These are phyloP conservation scores for Sussaba pulchella DNA, from an alignment of 2,888 invertebrate species.

Conservation along the genomic window DNA sequence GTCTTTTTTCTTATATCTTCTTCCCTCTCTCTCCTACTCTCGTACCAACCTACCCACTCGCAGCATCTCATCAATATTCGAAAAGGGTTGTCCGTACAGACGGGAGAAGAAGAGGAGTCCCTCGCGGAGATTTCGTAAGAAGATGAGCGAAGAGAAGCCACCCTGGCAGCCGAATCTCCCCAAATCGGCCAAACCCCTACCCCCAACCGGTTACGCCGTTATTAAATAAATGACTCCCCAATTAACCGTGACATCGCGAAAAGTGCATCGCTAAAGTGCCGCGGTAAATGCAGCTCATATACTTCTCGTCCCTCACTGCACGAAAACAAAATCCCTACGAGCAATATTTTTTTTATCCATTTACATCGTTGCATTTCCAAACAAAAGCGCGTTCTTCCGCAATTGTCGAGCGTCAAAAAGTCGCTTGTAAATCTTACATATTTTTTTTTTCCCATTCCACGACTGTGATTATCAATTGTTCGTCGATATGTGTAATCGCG, in stretches of 20 bases:
- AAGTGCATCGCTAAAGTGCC: slow-evolving; percentile 26
- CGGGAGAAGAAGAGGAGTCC: background rate
- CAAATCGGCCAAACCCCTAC: too few species aligned
- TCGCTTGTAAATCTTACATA: too few species aligned
- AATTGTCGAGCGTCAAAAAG: too few species aligned
- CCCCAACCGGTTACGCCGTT: slow-evolving; percentile 15
- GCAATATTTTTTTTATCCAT: background rate
- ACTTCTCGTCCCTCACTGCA: background rate
- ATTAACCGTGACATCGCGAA: slow-evolving; percentile 29
- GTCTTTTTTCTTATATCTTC: background rate
- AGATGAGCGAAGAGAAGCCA: slow-evolving; percentile 45
- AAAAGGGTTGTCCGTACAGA: slow-evolving; percentile 34
- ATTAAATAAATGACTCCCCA: slow-evolving; percentile 27
- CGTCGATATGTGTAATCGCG: too few species aligned
- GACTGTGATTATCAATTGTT: too few species aligned
- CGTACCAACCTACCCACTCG: background rate
- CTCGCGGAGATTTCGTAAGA: slow-evolving; percentile 33
- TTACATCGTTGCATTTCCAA: too few species aligned
- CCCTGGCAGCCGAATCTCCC: background rate
- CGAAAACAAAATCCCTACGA: background rate
- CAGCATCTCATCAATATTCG: slow-evolving; percentile 77
- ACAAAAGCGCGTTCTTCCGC: too few species aligned
- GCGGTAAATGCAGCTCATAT: slow-evolving; percentile 19
- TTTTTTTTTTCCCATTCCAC: too few species aligned
- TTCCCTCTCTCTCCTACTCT: background rate